phyloP scores from a whole-genome alignment of 1,140 invertebrate genomes.

The Macrobrachium nipponense region DNA sequence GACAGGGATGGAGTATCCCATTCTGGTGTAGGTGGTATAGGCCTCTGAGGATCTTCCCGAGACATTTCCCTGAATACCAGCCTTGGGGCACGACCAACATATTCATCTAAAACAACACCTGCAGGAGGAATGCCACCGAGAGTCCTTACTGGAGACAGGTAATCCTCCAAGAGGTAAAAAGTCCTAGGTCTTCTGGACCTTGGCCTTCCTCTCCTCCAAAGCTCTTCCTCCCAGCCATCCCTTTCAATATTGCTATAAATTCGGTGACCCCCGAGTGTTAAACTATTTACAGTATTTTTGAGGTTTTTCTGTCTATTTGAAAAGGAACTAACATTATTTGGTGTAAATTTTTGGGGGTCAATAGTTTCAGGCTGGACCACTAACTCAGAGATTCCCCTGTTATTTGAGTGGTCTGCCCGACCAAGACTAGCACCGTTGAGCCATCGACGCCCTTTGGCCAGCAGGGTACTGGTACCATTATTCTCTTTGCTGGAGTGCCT shows the following conservation, averaged over 20 bases:
- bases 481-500: conserved; percentile 53
- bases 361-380: conserved; percentile 43
- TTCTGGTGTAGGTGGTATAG: conserved; percentile 61
- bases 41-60: conserved; percentile 46
- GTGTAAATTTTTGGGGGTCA: conserved; percentile 1
- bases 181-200: conserved; percentile 56
- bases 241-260: conserved; percentile 11
- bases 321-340: not conserved
- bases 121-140: conserved; percentile 36
- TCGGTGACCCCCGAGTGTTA: not conserved
- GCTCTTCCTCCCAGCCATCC: conserved; percentile 25
- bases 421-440: conserved; percentile 54
- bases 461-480: conserved; percentile 41
- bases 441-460: conserved; percentile 60
- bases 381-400: conserved; percentile 52
- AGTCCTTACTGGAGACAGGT: conserved; percentile 57
- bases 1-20: conserved; percentile 63
- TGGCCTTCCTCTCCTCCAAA: conserved; percentile 22
- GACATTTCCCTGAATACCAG: conserved; percentile 51
- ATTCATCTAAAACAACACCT: conserved; percentile 62
- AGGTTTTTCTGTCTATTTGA: not conserved
- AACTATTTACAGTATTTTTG: conserved; percentile 37
- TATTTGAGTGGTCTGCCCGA: conserved; percentile 46
- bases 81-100: conserved; percentile 51
- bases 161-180: conserved; percentile 62